Percentiles rank a stretch among this genome's conserved stretches.
phyloP scores from a whole-genome alignment of 2,113 vertebrate genomes.

The Nothobranchius furzeri region DNA sequence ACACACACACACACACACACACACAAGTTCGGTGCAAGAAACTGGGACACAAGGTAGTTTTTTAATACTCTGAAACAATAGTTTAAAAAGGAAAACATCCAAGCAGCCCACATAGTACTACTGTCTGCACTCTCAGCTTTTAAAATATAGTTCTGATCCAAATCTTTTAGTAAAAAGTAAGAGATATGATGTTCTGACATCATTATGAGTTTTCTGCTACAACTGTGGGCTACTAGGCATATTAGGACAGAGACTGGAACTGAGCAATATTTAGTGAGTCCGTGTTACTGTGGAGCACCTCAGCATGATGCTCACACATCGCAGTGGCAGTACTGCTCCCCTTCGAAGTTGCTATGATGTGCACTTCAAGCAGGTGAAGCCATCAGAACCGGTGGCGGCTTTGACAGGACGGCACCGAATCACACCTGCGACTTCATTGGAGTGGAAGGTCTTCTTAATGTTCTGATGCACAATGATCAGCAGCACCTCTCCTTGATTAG shows the following conservation, averaged over 20 bases:
- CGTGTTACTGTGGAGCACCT: slow-evolving; percentile 21
- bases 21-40: slow-evolving; percentile 31
- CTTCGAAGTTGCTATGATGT: slow-evolving; percentile 46
- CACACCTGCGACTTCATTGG: slow-evolving; percentile 50
- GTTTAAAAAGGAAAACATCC: slow-evolving; percentile 21
- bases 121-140: background rate
- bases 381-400: slow-evolving; percentile 22
- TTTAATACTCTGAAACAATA: slow-evolving; percentile 64
- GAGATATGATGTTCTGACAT: background rate
- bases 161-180: background rate
- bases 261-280: slow-evolving; percentile 19
- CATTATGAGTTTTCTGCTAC: background rate
- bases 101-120: background rate
- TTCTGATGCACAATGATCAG: slow-evolving; percentile 55
- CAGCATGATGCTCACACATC: slow-evolving; percentile 29
- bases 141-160: background rate
- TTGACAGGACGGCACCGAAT: slow-evolving; percentile 35
- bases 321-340: slow-evolving; percentile 26
- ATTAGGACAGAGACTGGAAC: slow-evolving; percentile 8
- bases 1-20: slow-evolving; percentile 55
- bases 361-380: slow-evolving; percentile 48
- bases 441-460: slow-evolving; percentile 49
- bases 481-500: slow-evolving; percentile 43
- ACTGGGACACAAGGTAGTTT: slow-evolving; percentile 43
- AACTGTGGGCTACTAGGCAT: background rate